Conservation (phyloP, 2,888 invertebrate species). For the Zelleria hepariella region DNA sequence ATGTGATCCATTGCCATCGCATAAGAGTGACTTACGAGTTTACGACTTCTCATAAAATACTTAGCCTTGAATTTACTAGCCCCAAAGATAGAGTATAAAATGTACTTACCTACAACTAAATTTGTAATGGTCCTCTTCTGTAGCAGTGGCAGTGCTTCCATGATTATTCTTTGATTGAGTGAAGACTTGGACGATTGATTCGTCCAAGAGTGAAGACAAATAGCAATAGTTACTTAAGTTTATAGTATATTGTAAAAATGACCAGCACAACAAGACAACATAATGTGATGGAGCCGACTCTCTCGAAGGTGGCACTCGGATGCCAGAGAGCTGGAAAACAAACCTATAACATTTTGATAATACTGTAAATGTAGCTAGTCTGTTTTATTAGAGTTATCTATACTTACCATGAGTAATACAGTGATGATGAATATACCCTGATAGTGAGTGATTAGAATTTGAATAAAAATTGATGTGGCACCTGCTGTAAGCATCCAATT, state of each 20-base stretch:
- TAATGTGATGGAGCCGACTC: neutral
- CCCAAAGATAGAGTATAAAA: neutral
- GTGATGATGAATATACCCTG: neutral
- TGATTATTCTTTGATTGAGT: neutral
- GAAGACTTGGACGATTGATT: too few relatives aligned
- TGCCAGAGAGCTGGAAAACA: neutral
- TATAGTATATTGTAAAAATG: neutral
- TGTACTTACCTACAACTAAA: neutral
- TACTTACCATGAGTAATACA: neutral
- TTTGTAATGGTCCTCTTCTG: neutral
- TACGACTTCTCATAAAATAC: neutral
- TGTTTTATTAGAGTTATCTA: neutral
- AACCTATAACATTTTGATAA: neutral
- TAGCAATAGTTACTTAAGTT: neutral
- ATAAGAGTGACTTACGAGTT: neutral
- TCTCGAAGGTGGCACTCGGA: neutral
- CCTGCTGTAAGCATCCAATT: conserved; percentile 23
- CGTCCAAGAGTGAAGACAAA: neutral
- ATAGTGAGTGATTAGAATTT: neutral
- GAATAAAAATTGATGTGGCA: conserved; percentile 3
- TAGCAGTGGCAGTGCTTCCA: neutral
- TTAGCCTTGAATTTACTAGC: too few relatives aligned
- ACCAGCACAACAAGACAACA: neutral
- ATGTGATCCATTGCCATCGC: neutral
- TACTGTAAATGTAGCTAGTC: neutral